Evolutionary conservation across 2,797 vertebrate species (phyloP), one percentile per base, ranked within the genome.

Genomic region (Poeciliopsis paucimaculata): DNA sequence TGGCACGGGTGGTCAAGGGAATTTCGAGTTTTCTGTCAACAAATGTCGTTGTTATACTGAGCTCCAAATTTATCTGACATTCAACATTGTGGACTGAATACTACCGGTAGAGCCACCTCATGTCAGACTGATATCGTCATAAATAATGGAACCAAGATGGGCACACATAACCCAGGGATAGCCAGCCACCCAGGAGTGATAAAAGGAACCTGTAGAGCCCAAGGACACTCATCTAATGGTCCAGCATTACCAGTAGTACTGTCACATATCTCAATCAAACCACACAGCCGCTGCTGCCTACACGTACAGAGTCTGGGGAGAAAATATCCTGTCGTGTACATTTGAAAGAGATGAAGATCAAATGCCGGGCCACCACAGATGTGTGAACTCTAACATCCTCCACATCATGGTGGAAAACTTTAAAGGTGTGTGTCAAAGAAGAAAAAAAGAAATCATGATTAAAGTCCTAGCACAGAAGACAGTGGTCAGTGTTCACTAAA

Each of bases 191-290:
- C 86, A 87, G 79, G 88, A 90, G 82, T 92, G 90, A 94, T 92
- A 88, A 90, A 84, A 91, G 83, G 68, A 85, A 83, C 80, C 79
- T 75, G 74, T 49, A 70, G 72, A 90, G 84, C 90, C 88, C 93
- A 94, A 94, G 94, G 94, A 94, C 93, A 93, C 90, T 88, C 91
- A 89, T 89, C 90, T 90, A 91, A 94, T 91, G 84, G 89, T 78
- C 77, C 57, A 76, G 80, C 55, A n/a, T 92, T 93, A 90, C 90
- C 86, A 87, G 84, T 79, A 85, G 83, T 82, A 39, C 90, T 82
- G 88, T 89, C 81, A 82, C 90, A 90, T 80, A 88, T 94, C 90
- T 95, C 94, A 93, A 93, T 95, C 94, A 94, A 83, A 89, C 43
- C 41, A 12, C 76, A 76, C 78, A 87, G 36, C 79, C 70, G 20